A percentile compares a stretch with the other conserved stretches of the same genome.
These are phyloP conservation scores for Peromyscus aztecus DNA, from an alignment of 2,797 vertebrate species.

Conservation along the genomic window DNA sequence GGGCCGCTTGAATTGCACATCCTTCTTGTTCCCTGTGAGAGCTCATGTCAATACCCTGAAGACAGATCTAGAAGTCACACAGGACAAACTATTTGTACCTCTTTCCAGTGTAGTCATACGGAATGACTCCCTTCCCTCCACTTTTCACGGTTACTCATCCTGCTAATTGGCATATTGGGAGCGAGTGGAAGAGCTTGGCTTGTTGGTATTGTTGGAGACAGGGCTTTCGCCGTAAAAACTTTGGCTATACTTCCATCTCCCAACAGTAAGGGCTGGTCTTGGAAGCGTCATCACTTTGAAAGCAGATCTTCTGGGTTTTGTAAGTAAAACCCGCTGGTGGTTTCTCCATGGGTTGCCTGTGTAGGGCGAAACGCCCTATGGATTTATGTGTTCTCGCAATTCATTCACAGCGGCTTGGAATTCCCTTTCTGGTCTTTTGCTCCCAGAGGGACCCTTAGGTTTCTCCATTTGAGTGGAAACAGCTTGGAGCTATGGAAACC, in stretches of 20 bases:
- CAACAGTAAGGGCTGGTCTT: background rate
- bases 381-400: conserved; percentile 8
- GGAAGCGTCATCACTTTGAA: background rate
- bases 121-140: background rate
- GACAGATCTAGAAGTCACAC: too few species aligned
- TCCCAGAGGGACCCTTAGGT: background rate
- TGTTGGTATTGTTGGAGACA: background rate
- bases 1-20: background rate
- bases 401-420: background rate
- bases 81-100: background rate
- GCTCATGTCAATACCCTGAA: background rate
- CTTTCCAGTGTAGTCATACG: background rate
- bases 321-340: background rate
- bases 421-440: background rate
- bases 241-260: background rate
- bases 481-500: conserved; percentile 25
- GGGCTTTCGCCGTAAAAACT: background rate
- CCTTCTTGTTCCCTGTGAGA: background rate
- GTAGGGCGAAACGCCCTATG: background rate
- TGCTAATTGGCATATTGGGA: background rate
- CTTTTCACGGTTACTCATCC: background rate
- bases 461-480: background rate
- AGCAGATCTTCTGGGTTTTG: background rate
- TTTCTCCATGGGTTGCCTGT: conserved; percentile 1
- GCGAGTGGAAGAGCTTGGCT: background rate